phyloP scores from a whole-genome alignment of 1,140 invertebrate genomes.

The Penaeus japonicus region DNA sequence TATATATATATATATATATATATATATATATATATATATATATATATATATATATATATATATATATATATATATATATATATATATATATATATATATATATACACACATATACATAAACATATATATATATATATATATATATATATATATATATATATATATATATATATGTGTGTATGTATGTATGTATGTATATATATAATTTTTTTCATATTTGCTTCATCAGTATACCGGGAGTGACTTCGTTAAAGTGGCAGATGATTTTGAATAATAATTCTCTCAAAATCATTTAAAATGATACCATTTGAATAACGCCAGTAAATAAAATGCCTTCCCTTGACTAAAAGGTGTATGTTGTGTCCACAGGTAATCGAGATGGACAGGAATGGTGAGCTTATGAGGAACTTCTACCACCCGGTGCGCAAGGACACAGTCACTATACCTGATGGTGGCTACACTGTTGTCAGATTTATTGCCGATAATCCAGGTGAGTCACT shows the following conservation, averaged over 20 bases:
- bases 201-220: too few species aligned
- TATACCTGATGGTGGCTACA: conserved; percentile 89
- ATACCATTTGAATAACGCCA: too few species aligned
- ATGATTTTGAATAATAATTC: too few species aligned
- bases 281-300: too few species aligned
- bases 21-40: background rate
- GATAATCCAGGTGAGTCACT: conserved; percentile 80
- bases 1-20: background rate
- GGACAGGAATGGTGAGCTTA: conserved; percentile 71
- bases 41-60: background rate
- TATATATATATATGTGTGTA: too few species aligned
- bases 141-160: background rate
- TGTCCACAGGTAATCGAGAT: conserved; percentile 19
- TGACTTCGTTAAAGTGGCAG: too few species aligned
- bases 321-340: too few species aligned
- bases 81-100: background rate
- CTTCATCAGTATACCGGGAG: too few species aligned
- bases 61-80: background rate
- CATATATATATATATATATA: background rate
- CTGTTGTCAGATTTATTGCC: conserved; percentile 87
- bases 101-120: background rate
- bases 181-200: background rate
- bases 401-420: conserved; percentile 76
- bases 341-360: too few species aligned
- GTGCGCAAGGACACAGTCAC: conserved; percentile 89